phyloP scores from a whole-genome alignment of 1,140 invertebrate genomes.

The Trichonephila inaurata region DNA sequence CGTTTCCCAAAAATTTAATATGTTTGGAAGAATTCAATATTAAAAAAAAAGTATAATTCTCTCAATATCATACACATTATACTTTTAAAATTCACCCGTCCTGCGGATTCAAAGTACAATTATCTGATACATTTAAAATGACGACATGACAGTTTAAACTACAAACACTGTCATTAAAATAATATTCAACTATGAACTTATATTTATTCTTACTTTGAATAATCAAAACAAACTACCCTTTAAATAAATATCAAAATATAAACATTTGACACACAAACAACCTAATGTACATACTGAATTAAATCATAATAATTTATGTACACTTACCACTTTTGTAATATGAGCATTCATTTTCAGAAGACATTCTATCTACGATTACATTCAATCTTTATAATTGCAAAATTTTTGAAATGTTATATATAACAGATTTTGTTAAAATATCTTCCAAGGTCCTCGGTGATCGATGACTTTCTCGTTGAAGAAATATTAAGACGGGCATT shows the following conservation, averaged over 20 bases:
- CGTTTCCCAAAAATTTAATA: no score
- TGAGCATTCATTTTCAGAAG: slow-evolving; percentile 73
- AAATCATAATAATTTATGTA: not conserved
- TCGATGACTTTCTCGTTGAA: slow-evolving; percentile 47
- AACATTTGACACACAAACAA: slow-evolving; percentile 14
- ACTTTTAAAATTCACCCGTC: no score
- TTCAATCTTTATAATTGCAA: not conserved
- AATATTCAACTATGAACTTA: not conserved
- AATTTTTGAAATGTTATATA: slow-evolving; percentile 10
- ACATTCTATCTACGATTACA: slow-evolving; percentile 50
- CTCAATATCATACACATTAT: no score
- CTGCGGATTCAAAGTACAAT: no score
- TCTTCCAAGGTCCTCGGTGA: slow-evolving; percentile 15
- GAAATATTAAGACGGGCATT: slow-evolving; percentile 13
- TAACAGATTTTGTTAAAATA: slow-evolving; percentile 53
- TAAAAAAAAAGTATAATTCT: no score
- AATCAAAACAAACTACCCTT: not conserved
- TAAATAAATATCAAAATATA: not conserved
- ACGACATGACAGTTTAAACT: not conserved
- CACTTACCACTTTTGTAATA: slow-evolving; percentile 68
- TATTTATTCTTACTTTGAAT: no score
- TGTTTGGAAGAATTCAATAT: no score
- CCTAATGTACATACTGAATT: not conserved
- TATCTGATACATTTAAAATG: not conserved
- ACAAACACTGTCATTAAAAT: not conserved